Evolutionary conservation across 2,888 invertebrate species (phyloP), one percentile per base, ranked within the genome.

Genomic region (Aradus depressus): DNA sequence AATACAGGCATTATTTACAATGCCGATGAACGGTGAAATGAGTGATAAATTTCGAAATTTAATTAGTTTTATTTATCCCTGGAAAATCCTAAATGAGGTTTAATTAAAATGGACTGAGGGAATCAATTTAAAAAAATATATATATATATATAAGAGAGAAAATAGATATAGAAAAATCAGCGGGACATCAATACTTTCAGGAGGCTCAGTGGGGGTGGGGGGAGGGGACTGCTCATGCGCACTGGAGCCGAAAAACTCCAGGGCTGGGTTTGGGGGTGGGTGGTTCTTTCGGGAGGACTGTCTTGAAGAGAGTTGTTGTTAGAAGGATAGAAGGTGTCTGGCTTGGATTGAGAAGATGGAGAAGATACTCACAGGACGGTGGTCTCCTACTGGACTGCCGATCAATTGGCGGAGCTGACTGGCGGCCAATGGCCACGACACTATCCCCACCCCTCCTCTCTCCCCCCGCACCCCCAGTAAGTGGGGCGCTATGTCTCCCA

Each of bases 121-220:
- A n/a, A n/a, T n/a, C n/a, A n/a, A n/a, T n/a, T n/a, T n/a, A n/a
- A n/a, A n/a, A n/a, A n/a, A n/a, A n/a, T n/a, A n/a, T n/a, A n/a
- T n/a, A n/a, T n/a, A n/a, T n/a, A n/a, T n/a, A n/a, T n/a, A n/a
- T n/a, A n/a, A n/a, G n/a, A n/a, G n/a, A n/a, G n/a, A n/a, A n/a
- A n/a, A n/a, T n/a, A n/a, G n/a, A n/a, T n/a, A n/a, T n/a, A n/a
- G n/a, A n/a, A n/a, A n/a, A n/a, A n/a, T n/a, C n/a, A n/a, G n/a
- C n/a, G n/a, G n/a, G n/a, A n/a, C n/a, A n/a, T 47, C 47, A 35
- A 47, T 47, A 47, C 47, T 47, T 47, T 38, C 25, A 19, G 22
- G 21, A 38, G 14, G 8, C 4, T 23, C 8, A 3, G n/a, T 23
- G 23, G 22, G 42, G 25, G 5, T 37, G 26, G 25, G 47, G 16